Evolutionary conservation across 2,888 invertebrate genomes (phyloP), one percentile per base, ranked within the genome.

Genomic region (Cheilosia scutellata): DNA sequence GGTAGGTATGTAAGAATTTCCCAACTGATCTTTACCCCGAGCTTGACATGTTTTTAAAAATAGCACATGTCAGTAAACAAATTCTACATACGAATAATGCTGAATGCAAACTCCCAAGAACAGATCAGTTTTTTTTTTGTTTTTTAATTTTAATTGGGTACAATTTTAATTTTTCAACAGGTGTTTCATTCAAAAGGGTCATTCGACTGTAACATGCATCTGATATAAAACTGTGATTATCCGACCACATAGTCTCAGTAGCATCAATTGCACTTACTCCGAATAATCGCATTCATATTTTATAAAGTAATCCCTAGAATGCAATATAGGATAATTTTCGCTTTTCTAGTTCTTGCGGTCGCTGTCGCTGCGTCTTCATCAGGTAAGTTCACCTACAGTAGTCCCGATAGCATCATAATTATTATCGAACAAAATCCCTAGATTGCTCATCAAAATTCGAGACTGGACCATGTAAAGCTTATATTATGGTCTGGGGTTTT

Each of bases 401-500:
- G 0, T 5, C 5, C 3, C 9, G 25, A 4, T 5, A 3, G 2
- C 11, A 11, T 11, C 4, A 49, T 9, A 51, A 4, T n/a, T n/a
- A n/a, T n/a, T 5, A 51, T 2, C 51, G 7, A 51, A 51, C 1
- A 20, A 13, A 27, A 16, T 72, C 6, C 7, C 4, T 20, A 77
- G 77, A 77, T 47, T 77, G 77, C 29, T 29, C 5, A 5, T 70
- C 62, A 2, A 42, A 27, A 4, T 27, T 25, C 0, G 49, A 65
- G 0, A 5, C 13, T 3, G 78, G 72, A 13, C 65, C 72, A 9
- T 79, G 78, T 27, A 37, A 16, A n/a, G 74, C 62, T 13, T 27
- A 16, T 5, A n/a, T 55, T 6, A 13, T 9, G 9, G 6, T 25
- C 6, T 82, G 31, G 47, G 95, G 95, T 90, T 97, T 95, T 91